Evolutionary conservation across 2,113 vertebrate species (phyloP).

Genomic region (Hemichromis elongatus): DNA sequence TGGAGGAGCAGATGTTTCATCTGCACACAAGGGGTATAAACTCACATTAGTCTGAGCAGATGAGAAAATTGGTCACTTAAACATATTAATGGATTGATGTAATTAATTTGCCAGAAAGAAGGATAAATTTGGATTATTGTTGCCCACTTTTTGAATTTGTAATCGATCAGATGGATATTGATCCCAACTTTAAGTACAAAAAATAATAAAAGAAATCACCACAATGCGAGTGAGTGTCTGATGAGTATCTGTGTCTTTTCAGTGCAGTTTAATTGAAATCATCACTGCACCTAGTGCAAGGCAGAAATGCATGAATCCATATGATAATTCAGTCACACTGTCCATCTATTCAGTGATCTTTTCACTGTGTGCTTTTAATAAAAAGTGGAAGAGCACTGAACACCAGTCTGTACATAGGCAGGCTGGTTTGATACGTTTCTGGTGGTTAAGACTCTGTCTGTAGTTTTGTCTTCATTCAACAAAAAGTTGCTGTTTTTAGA

Average conservation of each 20-base stretch:
- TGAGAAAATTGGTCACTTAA: slow-evolving; percentile 18
- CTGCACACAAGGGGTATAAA: not conserved
- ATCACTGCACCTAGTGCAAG: not conserved
- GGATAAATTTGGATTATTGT: not conserved
- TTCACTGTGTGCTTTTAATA: not conserved
- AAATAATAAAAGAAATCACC: not conserved
- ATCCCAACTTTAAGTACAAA: not conserved
- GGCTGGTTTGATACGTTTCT: not conserved
- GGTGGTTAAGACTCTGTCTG: not conserved
- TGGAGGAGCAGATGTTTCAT: slow-evolving; percentile 37
- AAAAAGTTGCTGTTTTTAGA: not conserved
- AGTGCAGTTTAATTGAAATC: not conserved
- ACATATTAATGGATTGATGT: slow-evolving; percentile 18
- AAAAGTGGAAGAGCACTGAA: not conserved
- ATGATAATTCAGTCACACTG: not conserved
- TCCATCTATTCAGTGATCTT: not conserved
- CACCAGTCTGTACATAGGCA: not conserved
- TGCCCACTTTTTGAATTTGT: not conserved
- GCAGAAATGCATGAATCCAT: not conserved
- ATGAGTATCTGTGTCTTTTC: not conserved
- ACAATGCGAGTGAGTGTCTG: not conserved
- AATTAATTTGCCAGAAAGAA: slow-evolving; percentile 29
- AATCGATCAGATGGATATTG: not conserved
- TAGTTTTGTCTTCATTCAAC: not conserved
- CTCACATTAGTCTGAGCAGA: slow-evolving; percentile 29